These are phyloP conservation scores for Monopis laevigella DNA, from an alignment of 2,888 invertebrate genomes.

Conservation along the genomic window DNA sequence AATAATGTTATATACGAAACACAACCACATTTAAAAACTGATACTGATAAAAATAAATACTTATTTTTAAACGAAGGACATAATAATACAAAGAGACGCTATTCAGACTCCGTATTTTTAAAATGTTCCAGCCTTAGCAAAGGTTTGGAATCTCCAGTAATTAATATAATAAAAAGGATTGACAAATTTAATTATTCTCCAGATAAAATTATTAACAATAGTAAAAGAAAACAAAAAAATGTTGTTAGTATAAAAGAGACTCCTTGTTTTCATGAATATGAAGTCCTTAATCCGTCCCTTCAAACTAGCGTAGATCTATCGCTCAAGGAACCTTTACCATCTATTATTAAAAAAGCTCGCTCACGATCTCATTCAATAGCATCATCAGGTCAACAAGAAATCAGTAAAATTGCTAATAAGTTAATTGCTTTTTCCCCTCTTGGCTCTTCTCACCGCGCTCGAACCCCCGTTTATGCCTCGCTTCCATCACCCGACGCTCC, in stretches of 20 bases:
- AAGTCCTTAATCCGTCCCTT: slow-evolving; percentile 35
- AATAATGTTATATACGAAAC: slow-evolving; percentile 9
- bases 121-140: slow-evolving; percentile 23
- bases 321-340: slow-evolving; percentile 37
- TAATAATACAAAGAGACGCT: slow-evolving; percentile 25
- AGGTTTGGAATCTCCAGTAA: slow-evolving; percentile 16
- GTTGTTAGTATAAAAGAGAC: slow-evolving; percentile 62
- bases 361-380: slow-evolving; percentile 43
- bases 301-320: slow-evolving; percentile 33
- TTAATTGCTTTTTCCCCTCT: slow-evolving; percentile 66
- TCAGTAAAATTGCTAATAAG: slow-evolving; percentile 67
- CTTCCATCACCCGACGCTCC: slow-evolving; percentile 38
- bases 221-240: slow-evolving; percentile 27
- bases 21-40: too few relatives aligned
- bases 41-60: too few relatives aligned
- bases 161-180: too few relatives aligned
- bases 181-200: too few relatives aligned
- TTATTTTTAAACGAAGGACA: background rate
- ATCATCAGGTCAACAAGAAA: slow-evolving; percentile 38
- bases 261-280: slow-evolving; percentile 61
- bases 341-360: slow-evolving; percentile 35
- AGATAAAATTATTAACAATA: slow-evolving; percentile 1
- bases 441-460: slow-evolving; percentile 56
- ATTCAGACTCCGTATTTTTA: slow-evolving; percentile 36
- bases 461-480: slow-evolving; percentile 45